Evolutionary conservation across 2,888 invertebrate genomes (phyloP).

Genomic region (Mantis religiosa): DNA sequence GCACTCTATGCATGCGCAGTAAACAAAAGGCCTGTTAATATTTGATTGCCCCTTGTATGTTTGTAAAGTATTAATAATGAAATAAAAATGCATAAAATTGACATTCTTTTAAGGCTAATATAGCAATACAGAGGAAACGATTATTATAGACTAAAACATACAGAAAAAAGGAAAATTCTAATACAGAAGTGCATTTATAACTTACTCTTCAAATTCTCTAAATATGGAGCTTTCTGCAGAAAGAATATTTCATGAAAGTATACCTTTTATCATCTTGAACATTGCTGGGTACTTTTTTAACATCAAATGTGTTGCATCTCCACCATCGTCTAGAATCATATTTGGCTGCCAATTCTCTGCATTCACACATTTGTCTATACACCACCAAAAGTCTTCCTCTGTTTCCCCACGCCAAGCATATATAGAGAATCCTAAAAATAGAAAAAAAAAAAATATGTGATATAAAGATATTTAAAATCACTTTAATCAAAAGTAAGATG

Average conservation of each 20-base stretch:
- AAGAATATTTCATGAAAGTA: background rate
- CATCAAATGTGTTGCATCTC: slow-evolving; percentile 95
- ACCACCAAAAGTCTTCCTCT: slow-evolving; percentile 99
- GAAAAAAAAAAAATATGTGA: background rate
- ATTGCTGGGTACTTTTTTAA: slow-evolving; percentile 90
- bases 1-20: too few relatives aligned
- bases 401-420: slow-evolving; percentile 97
- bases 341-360: slow-evolving; percentile 94
- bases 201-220: background rate
- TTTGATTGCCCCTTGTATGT: too few relatives aligned
- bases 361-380: slow-evolving; percentile 92
- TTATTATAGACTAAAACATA: too few relatives aligned
- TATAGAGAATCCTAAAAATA: slow-evolving; percentile 61
- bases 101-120: too few relatives aligned
- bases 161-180: too few relatives aligned
- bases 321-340: slow-evolving; percentile 96
- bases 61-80: too few relatives aligned
- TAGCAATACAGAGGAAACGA: too few relatives aligned
- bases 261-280: slow-evolving; percentile 87
- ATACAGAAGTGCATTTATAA: too few relatives aligned
- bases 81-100: too few relatives aligned
- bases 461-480: background rate
- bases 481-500: too few relatives aligned
- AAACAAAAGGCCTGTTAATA: too few relatives aligned
- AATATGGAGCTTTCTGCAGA: background rate